Evolutionary conservation across 2,113 vertebrate species (phyloP), one percentile per base, ranked within the genome.

Genomic region (Bostrychus sinensis): DNA sequence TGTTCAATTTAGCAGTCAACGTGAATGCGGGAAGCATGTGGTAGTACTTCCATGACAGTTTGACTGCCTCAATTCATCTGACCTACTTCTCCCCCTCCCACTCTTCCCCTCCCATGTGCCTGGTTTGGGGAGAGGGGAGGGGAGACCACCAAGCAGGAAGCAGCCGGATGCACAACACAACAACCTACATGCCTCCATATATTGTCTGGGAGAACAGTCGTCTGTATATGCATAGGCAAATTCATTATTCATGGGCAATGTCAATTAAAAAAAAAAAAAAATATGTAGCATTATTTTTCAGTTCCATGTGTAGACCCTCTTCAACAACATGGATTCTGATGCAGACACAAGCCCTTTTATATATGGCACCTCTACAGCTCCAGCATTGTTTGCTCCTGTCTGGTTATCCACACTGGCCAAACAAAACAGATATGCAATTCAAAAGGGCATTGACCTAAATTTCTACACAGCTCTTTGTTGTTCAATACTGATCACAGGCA

Each of bases 31-130:
- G 75, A 56, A 56, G 55, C 65, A 74, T 20, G 38, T 56, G 76
- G 73, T 36, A 63, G 66, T 25, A 28, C 38, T 57, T 13, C 53
- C 69, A 74, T 12, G 30, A 55, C 80, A 72, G 78, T 81, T 78
- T 65, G 78, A 53, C 70, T 71, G 72, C 76, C 75, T 86, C 58
- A 74, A 77, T 83, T 89, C 56, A 81, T 89, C 78, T 92, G 92
- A 92, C 91, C 91, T 92, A 92, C 88, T 91, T 92, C 81, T 69
- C 41, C 72, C 62, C 76, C 66, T 61, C 23, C 54, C 37, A 56
- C 42, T 50, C 28, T 72, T 30, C 63, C 66, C 67, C 79, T 58
- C 72, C 77, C 51, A 50, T 61, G 48, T 78, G 73, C 79, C 38
- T 78, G 67, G 75, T 79, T 55, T 72, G 61, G 53, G 62, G 46